phyloP scores from a whole-genome alignment of 2,797 vertebrate species.

The Enteromius afrohamiltoni region DNA sequence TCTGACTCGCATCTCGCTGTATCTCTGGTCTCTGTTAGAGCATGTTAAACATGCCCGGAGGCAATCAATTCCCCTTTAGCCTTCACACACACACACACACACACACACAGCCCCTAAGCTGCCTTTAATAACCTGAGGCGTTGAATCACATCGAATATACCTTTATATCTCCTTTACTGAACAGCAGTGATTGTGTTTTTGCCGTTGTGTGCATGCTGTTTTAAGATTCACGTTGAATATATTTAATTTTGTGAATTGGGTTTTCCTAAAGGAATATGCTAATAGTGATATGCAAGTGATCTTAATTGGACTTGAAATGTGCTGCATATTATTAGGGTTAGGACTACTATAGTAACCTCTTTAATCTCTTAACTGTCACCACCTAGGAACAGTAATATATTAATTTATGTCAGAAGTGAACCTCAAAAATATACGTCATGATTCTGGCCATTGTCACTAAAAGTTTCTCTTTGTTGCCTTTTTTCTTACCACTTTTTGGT shows the following conservation, averaged over 20 bases:
- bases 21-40: constrained; percentile 54
- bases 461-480: too few species aligned
- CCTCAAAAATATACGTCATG: background rate
- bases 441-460: too few species aligned
- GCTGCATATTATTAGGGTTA: too few species aligned
- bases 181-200: constrained; percentile 6
- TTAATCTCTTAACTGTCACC: background rate
- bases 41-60: constrained; percentile 75
- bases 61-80: constrained; percentile 73
- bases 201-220: background rate
- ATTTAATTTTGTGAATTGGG: background rate
- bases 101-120: constrained; percentile 46
- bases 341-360: too few species aligned
- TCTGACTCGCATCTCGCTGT: constrained; percentile 48
- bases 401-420: background rate
- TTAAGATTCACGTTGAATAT: background rate
- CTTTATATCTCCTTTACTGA: constrained; percentile 58
- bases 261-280: background rate
- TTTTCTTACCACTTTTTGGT: too few species aligned
- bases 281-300: background rate
- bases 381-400: background rate
- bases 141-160: constrained; percentile 68
- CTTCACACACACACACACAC: constrained; percentile 47
- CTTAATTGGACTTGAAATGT: background rate
- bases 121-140: constrained; percentile 66